Evolutionary conservation across 1,140 invertebrate species (phyloP).

Genomic region (Drosophila persimilis): DNA sequence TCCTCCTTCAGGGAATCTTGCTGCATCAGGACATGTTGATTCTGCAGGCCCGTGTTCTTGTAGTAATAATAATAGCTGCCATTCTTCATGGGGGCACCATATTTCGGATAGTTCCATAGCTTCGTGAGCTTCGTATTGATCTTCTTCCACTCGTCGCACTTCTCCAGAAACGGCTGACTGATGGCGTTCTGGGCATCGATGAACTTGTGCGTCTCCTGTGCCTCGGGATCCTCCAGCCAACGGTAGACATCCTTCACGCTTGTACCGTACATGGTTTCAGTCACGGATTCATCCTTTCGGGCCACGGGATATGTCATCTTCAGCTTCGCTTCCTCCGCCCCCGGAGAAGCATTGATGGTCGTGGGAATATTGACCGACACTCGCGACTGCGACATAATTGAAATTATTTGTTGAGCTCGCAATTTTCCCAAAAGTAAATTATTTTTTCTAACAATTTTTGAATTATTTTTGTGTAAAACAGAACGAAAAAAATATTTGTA

Average conservation of each 20-base stretch:
- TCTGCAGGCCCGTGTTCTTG: conserved; percentile 97
- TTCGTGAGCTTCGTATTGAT: conserved; percentile 92
- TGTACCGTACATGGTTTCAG: conserved; percentile 92
- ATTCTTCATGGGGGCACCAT: conserved; percentile 91
- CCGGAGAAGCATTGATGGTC: not conserved
- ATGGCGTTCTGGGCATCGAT: conserved; percentile 96
- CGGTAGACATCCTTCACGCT: conserved; percentile 96
- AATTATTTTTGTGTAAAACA: too few species aligned
- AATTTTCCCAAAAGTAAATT: too few species aligned
- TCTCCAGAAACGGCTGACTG: conserved; percentile 92
- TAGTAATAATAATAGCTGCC: conserved; percentile 96
- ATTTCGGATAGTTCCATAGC: conserved; percentile 98
- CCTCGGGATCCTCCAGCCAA: conserved; percentile 98
- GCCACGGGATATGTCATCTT: conserved; percentile 88
- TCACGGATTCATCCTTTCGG: conserved; percentile 89
- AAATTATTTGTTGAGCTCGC: not conserved
- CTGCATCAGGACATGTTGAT: conserved; percentile 97
- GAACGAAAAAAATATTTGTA: conserved; percentile 3
- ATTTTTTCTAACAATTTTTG: too few species aligned
- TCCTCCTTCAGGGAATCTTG: conserved; percentile 92
- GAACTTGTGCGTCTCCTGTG: conserved; percentile 95
- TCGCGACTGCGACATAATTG: not conserved
- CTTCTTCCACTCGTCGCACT: conserved; percentile 88
- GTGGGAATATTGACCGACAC: not conserved
- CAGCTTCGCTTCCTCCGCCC: not conserved